These are phyloP conservation scores for Esox niger DNA, from an alignment of 2,113 vertebrate species.

Conservation along the genomic window DNA sequence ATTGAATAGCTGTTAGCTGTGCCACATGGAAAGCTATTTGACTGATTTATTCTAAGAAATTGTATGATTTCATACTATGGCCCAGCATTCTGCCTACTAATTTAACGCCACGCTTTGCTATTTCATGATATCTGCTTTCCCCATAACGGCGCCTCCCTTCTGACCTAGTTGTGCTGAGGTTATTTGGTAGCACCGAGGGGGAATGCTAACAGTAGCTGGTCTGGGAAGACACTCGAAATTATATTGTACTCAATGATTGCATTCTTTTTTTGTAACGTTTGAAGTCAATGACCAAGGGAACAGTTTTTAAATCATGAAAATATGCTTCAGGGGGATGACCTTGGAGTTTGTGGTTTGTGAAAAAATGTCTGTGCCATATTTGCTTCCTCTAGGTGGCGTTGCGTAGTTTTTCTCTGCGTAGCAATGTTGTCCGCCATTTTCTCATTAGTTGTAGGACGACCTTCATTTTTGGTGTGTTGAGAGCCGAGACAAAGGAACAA, in stretches of 20 bases:
- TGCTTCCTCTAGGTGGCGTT: slow-evolving; percentile 52
- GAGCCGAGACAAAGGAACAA: slow-evolving; percentile 35
- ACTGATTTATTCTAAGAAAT: too few relatives aligned
- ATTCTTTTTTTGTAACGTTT: not conserved
- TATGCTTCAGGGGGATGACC: slow-evolving; percentile 19
- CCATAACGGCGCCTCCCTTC: not conserved
- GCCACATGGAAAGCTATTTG: not conserved
- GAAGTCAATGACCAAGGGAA: slow-evolving; percentile 5
- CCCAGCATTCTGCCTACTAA: not conserved
- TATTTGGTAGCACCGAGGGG: slow-evolving; percentile 3
- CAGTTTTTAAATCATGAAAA: slow-evolving; percentile 13
- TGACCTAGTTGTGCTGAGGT: slow-evolving; percentile 10
- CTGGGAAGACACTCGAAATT: not conserved
- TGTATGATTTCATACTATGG: not conserved
- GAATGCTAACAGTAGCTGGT: not conserved
- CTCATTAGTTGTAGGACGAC: slow-evolving; percentile 23
- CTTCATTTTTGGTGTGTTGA: slow-evolving; percentile 29
- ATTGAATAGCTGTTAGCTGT: not conserved
- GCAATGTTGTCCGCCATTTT: slow-evolving; percentile 54
- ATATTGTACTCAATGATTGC: slow-evolving; percentile 10
- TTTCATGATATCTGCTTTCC: slow-evolving; percentile 6
- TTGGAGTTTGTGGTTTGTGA: slow-evolving; percentile 14
- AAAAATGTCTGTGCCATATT: slow-evolving; percentile 15
- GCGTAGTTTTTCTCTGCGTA: slow-evolving; percentile 20
- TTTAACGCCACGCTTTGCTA: slow-evolving; percentile 3